A percentile compares a stretch with the other conserved stretches of the same genome.
These are phyloP conservation scores for Aethes cnicana DNA, from an alignment of 2,888 invertebrate species.

Conservation along the genomic window DNA sequence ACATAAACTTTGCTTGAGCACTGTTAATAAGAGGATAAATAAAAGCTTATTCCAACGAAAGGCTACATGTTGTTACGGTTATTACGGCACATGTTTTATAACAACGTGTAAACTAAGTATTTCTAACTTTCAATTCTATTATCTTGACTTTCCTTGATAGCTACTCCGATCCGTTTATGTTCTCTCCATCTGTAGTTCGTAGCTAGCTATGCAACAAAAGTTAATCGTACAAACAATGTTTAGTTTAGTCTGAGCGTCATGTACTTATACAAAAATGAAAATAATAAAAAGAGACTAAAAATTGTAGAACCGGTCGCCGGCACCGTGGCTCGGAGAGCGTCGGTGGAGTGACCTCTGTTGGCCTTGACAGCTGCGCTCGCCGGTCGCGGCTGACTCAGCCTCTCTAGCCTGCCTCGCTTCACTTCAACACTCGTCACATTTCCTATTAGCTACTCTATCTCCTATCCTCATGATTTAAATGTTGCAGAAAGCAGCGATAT, in stretches of 20 bases:
- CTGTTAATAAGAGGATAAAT: too few relatives aligned
- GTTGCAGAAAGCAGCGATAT: too few relatives aligned
- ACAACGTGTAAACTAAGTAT: too few relatives aligned
- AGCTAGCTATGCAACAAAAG: conserved; percentile 64
- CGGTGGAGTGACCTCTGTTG: conserved; percentile 81
- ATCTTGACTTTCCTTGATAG: not conserved
- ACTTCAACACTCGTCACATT: conserved; percentile 34
- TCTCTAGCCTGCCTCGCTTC: conserved; percentile 79
- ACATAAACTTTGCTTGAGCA: too few relatives aligned
- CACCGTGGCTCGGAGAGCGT: conserved; percentile 76
- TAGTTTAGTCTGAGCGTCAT: conserved; percentile 80
- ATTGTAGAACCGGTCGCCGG: conserved; percentile 79
- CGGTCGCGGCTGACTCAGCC: conserved; percentile 67
- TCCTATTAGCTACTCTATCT: too few relatives aligned
- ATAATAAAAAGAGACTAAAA: conserved; percentile 81
- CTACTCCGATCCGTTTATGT: conserved; percentile 10
- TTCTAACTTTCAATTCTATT: too few relatives aligned
- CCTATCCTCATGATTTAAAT: too few relatives aligned
- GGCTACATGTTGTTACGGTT: too few relatives aligned
- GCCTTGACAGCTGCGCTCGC: conserved; percentile 80
- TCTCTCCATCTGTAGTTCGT: not conserved
- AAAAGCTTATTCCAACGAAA: too few relatives aligned
- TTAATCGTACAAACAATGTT: conserved; percentile 75
- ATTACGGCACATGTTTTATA: too few relatives aligned
- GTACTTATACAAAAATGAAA: conserved; percentile 79